These are phyloP conservation scores for Aix galericulata DNA, from an alignment of 2,113 vertebrate genomes.

Conservation along the genomic window DNA sequence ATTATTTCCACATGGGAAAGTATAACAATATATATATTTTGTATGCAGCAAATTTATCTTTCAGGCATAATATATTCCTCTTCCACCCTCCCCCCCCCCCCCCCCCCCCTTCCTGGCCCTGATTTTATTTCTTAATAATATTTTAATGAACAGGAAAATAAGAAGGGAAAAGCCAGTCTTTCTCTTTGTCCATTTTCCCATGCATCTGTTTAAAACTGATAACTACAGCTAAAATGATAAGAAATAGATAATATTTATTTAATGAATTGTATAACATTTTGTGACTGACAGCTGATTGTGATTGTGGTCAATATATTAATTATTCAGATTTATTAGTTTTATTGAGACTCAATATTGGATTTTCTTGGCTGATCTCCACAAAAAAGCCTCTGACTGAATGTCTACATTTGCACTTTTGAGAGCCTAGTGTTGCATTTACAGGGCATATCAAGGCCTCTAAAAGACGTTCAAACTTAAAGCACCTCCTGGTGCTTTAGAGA, in stretches of 20 bases:
- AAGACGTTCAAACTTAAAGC: neutral
- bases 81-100: neutral
- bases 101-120: no score
- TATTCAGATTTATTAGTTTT: slow-evolving; percentile 19
- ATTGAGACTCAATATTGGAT: neutral
- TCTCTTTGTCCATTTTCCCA: neutral
- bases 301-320: neutral
- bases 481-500: neutral
- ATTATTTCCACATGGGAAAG: slow-evolving; percentile 44
- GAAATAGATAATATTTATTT: neutral
- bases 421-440: neutral
- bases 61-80: neutral
- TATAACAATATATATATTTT: neutral
- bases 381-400: neutral
- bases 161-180: neutral
- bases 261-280: neutral
- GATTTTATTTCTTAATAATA: neutral
- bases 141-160: neutral
- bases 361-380: neutral
- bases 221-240: neutral
- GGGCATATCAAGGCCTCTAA: neutral
- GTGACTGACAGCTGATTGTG: neutral
- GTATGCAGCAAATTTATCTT: neutral
- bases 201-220: neutral
- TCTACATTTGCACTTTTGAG: neutral